Conservation (phyloP, 1,140 invertebrate genomes). For the Penaeus japonicus region DNA sequence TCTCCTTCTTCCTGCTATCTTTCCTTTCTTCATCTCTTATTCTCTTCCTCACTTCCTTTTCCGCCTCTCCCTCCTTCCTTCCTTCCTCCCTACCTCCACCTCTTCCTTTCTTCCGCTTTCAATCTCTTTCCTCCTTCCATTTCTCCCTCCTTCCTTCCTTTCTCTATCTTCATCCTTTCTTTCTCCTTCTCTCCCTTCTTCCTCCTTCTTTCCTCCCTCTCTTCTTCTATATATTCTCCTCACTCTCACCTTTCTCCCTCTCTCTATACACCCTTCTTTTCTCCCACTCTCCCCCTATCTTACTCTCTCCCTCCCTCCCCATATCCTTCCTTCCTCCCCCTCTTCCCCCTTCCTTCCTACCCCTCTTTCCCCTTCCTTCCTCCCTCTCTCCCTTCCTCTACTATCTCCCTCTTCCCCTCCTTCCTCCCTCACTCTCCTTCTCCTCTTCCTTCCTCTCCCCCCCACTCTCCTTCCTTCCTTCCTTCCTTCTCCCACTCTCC, state of each 20-base stretch:
- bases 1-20: not conserved
- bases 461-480: not conserved
- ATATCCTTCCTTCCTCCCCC: not conserved
- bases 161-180: not conserved
- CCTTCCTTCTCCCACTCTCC: not conserved
- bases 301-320: not conserved
- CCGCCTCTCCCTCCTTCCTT: not conserved
- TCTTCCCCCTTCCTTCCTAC: not conserved
- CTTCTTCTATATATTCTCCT: not conserved
- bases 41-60: not conserved
- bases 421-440: not conserved
- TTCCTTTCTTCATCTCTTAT: not conserved
- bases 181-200: not conserved
- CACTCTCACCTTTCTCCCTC: not conserved
- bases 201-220: not conserved
- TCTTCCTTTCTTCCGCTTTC: too few relatives aligned
- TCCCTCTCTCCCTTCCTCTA: not conserved
- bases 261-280: conserved; percentile 7
- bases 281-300: not conserved
- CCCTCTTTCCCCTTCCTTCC: not conserved
- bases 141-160: not conserved
- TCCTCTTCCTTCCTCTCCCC: not conserved
- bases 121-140: too few relatives aligned
- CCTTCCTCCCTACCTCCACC: not conserved
- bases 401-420: too few relatives aligned